Base-by-base conservation (phyloP, 2,888 invertebrate genomes). In the Alitta virens region DNA sequence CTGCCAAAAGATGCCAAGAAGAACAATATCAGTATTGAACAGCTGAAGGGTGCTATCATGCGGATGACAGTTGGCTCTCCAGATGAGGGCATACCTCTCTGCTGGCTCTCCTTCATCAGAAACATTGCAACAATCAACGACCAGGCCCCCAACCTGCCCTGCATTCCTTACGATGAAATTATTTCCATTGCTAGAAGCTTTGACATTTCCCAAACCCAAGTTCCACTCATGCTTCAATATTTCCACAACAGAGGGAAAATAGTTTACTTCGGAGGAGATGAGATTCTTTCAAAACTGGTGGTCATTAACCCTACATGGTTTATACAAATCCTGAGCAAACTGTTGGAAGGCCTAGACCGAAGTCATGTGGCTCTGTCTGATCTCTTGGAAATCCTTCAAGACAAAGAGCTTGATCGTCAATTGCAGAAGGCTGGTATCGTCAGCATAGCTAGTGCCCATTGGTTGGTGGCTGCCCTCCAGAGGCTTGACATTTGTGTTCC, bases 231-330 rank as follows among this genome's bases (percentile, higher is more conserved):
- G 65, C 49, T 65, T 25, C 60, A 63, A 26, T 71, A 71, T 55
- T 69, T 71, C 52, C 71, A 71, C 66, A 64, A 67, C 27, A 56
- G 70, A 49, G 71, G 71, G 7, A 70, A 67, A 50, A 62, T 71
- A 12, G 69, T 71, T 24, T 69, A 62, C 61, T 71, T 71, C 55
- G 63, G 52, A 33, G 68, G 66, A 26, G 69, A 71, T 51, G 66
- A 64, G 38, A 52, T 62, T 23, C 65, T 71, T 18, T 64, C 64
- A 18, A 61, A 65, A 26, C 62, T 71, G 25, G 71, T 71, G 26
- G 69, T 71, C 55, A 67, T 69, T 53, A 71, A 68, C 58, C 71
- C 71, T 7, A 65, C 66, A 3, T 71, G 71, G 71, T 71, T 71
- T 56, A 63, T 71, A 26, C 61, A 68, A 38, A 64, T 62, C 61